Conservation (phyloP, 2,113 vertebrate species). For the Psilopsiagon aurifrons region DNA sequence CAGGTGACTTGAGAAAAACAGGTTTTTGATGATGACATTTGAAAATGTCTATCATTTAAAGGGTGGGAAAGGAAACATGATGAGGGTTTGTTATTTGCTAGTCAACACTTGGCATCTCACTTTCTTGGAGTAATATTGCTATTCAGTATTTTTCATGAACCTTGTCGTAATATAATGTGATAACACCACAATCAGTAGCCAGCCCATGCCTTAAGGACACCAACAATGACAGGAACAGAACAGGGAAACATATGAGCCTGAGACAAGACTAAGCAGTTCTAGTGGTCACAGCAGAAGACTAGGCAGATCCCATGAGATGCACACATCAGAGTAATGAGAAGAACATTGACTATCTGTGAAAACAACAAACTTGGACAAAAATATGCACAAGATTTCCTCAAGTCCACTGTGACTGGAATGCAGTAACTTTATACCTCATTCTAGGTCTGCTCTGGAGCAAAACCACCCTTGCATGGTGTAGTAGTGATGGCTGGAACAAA, state of each 20-base stretch:
- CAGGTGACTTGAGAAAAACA: not conserved
- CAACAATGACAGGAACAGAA: not conserved
- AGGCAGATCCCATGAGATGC: not conserved
- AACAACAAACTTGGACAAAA: not conserved
- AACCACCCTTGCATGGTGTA: not conserved
- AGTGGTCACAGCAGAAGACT: not conserved
- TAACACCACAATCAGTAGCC: not conserved
- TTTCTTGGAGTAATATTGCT: not conserved
- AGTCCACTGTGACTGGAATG: not conserved
- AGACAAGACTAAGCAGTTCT: not conserved
- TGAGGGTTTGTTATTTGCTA: not conserved
- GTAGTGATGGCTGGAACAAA: not conserved
- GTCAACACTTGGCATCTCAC: not conserved
- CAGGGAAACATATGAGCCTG: not conserved
- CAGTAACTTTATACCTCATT: not conserved
- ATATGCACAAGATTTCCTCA: not conserved
- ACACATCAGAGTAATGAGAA: not conserved
- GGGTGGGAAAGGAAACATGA: not conserved
- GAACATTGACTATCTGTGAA: not conserved
- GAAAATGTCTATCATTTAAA: not conserved
- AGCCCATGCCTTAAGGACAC: not conserved
- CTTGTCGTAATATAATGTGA: not conserved
- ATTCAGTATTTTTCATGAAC: not conserved
- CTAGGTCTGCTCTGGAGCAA: not conserved
- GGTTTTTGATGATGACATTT: not conserved